Conservation (phyloP, 2,888 invertebrate species). For the Alcis repandata region DNA sequence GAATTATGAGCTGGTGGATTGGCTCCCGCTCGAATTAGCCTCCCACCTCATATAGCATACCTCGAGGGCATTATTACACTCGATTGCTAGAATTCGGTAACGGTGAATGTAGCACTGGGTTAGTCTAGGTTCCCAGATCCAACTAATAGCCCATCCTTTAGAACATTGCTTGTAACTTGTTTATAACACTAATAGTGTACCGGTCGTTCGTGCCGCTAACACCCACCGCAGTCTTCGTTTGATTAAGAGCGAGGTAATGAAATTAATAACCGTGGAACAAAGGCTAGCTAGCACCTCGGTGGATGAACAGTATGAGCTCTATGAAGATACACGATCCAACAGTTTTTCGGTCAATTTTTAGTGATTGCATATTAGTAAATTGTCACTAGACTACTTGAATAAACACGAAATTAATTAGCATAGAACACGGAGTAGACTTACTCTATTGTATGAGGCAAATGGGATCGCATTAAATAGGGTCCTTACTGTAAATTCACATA, state of each 20-base stretch:
- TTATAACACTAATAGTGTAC: slow-evolving; percentile 61
- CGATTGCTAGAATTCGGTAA: slow-evolving; percentile 46
- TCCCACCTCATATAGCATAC: slow-evolving; percentile 47
- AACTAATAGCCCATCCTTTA: slow-evolving; percentile 42
- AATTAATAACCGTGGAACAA: slow-evolving; percentile 81
- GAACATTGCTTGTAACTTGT: slow-evolving; percentile 60
- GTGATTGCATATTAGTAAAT: no score
- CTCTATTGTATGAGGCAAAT: neutral
- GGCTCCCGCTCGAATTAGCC: slow-evolving; percentile 68
- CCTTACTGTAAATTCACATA: slow-evolving; percentile 24
- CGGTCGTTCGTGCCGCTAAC: slow-evolving; percentile 60
- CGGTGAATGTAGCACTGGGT: slow-evolving; percentile 30
- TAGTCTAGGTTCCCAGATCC: slow-evolving; percentile 38
- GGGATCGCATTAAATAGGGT: neutral
- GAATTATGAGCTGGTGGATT: slow-evolving; percentile 71
- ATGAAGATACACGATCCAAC: neutral
- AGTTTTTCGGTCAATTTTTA: neutral
- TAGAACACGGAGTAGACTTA: neutral
- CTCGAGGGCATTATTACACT: slow-evolving; percentile 40
- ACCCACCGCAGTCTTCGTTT: slow-evolving; percentile 68
- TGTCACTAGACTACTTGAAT: no score
- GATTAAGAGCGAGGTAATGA: slow-evolving; percentile 83
- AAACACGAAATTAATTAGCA: no score
- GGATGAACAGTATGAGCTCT: slow-evolving; percentile 24
- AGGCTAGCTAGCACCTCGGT: slow-evolving; percentile 54